phyloP scores from a whole-genome alignment of 2,797 vertebrate genomes.

The Brotogeris chrysoptera region DNA sequence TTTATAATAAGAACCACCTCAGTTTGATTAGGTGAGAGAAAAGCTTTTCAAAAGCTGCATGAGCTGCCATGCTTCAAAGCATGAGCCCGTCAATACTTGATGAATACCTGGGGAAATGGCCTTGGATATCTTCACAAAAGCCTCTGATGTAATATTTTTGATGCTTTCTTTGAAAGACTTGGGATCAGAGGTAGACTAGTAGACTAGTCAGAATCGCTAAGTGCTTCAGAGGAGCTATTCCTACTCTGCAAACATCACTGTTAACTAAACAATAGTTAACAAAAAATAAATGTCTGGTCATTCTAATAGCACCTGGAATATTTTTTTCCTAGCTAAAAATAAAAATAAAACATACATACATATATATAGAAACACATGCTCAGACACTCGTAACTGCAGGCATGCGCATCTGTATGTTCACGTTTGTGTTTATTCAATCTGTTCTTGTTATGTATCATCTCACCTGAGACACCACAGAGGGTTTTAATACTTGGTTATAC shows the following conservation, averaged over 20 bases:
- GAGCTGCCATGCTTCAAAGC: background rate
- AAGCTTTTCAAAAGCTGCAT: background rate
- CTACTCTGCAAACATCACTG: background rate
- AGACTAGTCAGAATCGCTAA: background rate
- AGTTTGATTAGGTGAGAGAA: background rate
- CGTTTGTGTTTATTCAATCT: background rate
- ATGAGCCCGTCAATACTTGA: background rate
- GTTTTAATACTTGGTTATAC: background rate
- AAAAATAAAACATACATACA: background rate
- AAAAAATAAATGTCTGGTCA: background rate
- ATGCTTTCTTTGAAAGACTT: background rate
- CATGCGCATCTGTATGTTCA: background rate
- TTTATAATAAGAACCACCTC: background rate
- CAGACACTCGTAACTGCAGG: background rate
- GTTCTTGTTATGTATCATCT: background rate
- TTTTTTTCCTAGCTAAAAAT: background rate
- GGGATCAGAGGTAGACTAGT: background rate
- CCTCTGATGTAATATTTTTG: background rate
- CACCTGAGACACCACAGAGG: background rate
- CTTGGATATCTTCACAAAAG: background rate
- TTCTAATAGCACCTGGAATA: background rate
- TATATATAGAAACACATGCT: background rate
- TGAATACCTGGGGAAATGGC: background rate
- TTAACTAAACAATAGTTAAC: background rate
- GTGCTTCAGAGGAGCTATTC: background rate